Base-by-base conservation (phyloP, 2,797 vertebrate genomes). In the Enteromius treurensis region DNA sequence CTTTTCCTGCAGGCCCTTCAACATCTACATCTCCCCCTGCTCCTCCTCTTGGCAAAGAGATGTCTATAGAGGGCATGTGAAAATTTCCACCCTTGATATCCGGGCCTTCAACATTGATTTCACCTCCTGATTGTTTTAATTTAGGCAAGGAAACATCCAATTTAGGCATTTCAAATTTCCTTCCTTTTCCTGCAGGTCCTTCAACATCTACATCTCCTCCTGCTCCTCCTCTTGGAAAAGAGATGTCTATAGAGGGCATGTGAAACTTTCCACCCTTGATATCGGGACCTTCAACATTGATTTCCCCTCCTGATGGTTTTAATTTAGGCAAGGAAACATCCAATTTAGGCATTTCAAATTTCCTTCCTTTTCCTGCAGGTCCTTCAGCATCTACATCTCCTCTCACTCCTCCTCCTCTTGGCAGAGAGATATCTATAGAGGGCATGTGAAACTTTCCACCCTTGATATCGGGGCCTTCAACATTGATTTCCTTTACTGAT, bases 271-370 rank as follows among this genome's bases (percentile, higher is more conserved):
- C 55, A 55, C 84, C 86, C 83, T 92, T 60, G 13, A 45, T 13
- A 13, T 65, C 3, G 13, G 45, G 45, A 1, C 10, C 45, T 47
- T 47, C 45, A 14, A 47, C 3, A 45, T 13, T 45, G 45, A 45
- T 45, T 45, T 45, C 42, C 0, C 10, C 10, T 45, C 2, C 42
- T 11, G 42, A 9, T 45, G 7, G 42, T 45, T 45, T 45, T 45
- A 75, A 10, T 86, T 67, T 86, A 17, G 84, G 84, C 45, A 86
- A 23, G 0, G 84, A 80, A 34, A 86, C 21, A 21, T 92, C 91
- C 60, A 90, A 79, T 77, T 85, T 90, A 7, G 90, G 91, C 79
- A 91, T 86, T 85, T 90, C 85, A 21, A 93, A 89, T 14, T 93
- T 94, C 23, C 79, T 0, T 73, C 69, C 80, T 40, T 81, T 81